Percentiles rank a stretch among this genome's conserved stretches.
phyloP scores from a whole-genome alignment of 2,888 invertebrate species.

The Sminthurinus aureus region DNA sequence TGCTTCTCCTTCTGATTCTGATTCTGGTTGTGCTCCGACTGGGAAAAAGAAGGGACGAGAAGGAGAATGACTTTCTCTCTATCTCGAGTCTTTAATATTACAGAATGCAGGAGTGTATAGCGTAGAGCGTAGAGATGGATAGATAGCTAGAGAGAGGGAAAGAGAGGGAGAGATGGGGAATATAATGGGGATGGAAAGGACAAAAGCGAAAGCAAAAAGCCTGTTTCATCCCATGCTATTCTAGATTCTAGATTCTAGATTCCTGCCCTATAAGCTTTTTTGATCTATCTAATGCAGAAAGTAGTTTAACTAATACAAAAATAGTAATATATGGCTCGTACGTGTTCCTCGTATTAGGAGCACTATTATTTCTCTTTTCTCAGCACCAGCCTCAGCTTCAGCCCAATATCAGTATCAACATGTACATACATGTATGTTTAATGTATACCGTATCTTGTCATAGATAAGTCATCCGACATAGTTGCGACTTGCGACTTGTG shows the following conservation, averaged over 20 bases:
- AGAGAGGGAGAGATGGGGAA: slow-evolving; percentile 4
- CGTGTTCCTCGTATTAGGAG: slow-evolving; percentile 4
- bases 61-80: slow-evolving; percentile 9
- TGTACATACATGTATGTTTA: not conserved
- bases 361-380: not conserved
- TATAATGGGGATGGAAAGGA: slow-evolving; percentile 20
- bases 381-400: not conserved
- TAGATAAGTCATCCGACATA: too few species aligned
- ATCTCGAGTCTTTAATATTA: too few species aligned
- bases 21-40: not conserved
- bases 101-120: too few species aligned
- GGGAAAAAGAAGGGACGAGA: slow-evolving; percentile 13
- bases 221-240: slow-evolving; percentile 13
- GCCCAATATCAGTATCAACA: not conserved
- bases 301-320: slow-evolving; percentile 39
- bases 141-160: too few species aligned
- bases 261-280: slow-evolving; percentile 18
- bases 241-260: too few species aligned
- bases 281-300: slow-evolving; percentile 39
- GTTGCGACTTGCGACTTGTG: too few species aligned
- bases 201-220: slow-evolving; percentile 2
- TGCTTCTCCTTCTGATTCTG: not conserved
- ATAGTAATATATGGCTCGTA: slow-evolving; percentile 34
- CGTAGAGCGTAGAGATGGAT: too few species aligned
- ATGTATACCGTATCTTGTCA: too few species aligned